Conservation (phyloP, 2,113 vertebrate species). For the Dryoscopus gambensis region DNA sequence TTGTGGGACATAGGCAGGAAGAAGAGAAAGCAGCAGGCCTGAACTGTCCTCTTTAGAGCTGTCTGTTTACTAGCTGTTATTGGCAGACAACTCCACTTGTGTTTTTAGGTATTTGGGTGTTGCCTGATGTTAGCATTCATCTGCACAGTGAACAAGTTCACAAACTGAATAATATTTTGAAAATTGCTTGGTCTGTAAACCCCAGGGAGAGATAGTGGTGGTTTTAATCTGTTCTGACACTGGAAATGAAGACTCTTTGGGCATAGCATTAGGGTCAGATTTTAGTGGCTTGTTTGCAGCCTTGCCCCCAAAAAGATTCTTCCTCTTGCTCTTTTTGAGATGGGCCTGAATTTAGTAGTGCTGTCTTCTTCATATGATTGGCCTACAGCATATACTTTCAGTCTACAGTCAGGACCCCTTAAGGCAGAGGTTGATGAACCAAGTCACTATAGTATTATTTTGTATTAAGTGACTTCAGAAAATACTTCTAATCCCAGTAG, state of each 20-base stretch:
- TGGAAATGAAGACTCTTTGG: background rate
- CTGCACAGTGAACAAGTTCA: background rate
- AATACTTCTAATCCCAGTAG: background rate
- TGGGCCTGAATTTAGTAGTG: background rate
- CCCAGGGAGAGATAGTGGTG: background rate
- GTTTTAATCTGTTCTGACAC: background rate
- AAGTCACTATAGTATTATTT: background rate
- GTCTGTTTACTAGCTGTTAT: background rate
- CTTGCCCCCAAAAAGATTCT: background rate
- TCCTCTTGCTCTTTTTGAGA: background rate
- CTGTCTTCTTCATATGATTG: background rate
- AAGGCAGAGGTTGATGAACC: background rate
- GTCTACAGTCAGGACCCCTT: background rate
- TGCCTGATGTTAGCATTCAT: background rate
- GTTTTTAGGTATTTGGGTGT: background rate
- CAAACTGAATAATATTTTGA: background rate
- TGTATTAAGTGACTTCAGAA: slow-evolving; percentile 11
- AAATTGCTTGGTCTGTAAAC: background rate
- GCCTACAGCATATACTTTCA: background rate
- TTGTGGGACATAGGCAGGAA: background rate
- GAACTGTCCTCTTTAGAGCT: background rate
- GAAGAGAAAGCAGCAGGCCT: background rate
- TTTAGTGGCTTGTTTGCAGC: background rate
- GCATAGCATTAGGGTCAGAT: background rate
- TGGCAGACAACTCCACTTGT: background rate